A percentile compares a stretch with the other conserved stretches of the same genome.
These are phyloP conservation scores for Archilochus colubris DNA, from an alignment of 2,113 vertebrate species.

Conservation along the genomic window DNA sequence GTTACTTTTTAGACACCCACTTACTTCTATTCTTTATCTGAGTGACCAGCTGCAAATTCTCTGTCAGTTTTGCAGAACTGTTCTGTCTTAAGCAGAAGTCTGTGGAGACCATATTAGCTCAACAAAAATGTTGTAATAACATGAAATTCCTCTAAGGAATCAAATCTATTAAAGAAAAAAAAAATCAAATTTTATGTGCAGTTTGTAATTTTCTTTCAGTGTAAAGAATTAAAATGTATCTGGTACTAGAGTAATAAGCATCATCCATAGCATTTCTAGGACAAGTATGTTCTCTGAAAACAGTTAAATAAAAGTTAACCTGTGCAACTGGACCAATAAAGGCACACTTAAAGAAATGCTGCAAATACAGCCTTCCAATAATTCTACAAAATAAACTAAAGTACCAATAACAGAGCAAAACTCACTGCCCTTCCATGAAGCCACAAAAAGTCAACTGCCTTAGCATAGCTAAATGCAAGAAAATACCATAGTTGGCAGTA, in stretches of 20 bases:
- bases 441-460: neutral
- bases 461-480: neutral
- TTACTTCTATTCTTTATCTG: neutral
- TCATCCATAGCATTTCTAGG: neutral
- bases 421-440: neutral
- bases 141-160: neutral
- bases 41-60: neutral
- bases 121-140: neutral
- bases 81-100: neutral
- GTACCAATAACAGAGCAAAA: neutral
- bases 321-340: neutral
- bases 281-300: neutral
- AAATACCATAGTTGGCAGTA: accelerated
- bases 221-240: neutral
- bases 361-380: neutral
- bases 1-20: neutral
- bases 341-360: neutral
- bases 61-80: neutral
- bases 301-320: neutral
- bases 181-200: neutral
- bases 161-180: neutral
- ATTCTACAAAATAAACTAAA: neutral
- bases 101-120: neutral
- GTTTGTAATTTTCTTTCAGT: neutral
- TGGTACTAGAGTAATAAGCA: neutral